Conservation (phyloP, 2,113 vertebrate genomes). For the Pogona vitticeps region DNA sequence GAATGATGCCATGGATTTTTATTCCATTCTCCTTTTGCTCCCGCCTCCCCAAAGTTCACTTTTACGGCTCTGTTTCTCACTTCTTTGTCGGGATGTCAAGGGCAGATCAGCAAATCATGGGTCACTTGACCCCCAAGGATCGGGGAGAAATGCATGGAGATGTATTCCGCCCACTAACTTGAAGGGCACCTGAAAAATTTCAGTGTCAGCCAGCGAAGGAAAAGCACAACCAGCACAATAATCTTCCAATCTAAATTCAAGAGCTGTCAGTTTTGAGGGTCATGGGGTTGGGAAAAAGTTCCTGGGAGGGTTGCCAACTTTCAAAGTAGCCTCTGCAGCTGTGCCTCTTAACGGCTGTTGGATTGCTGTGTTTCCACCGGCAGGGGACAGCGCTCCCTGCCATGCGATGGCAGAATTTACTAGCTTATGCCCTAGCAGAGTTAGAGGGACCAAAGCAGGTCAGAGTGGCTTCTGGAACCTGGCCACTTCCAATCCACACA, state of each 20-base stretch:
- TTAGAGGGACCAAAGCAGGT: not conserved
- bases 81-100: constrained; percentile 45
- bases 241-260: not conserved
- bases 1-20: constrained; percentile 33
- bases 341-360: not conserved
- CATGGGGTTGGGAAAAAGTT: not conserved
- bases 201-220: constrained; percentile 1
- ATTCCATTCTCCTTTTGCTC: not conserved
- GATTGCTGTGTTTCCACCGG: not conserved
- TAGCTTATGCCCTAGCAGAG: not conserved
- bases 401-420: not conserved
- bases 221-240: not conserved
- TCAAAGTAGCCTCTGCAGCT: not conserved
- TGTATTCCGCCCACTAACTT: constrained; percentile 24
- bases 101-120: constrained; percentile 3
- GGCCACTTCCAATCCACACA: not conserved
- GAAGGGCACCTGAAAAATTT: constrained; percentile 22
- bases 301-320: not conserved
- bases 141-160: constrained; percentile 33
- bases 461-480: not conserved
- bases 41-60: too few species aligned
- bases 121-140: constrained; percentile 12
- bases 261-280: too few species aligned
- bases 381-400: not conserved
- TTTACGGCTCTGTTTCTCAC: constrained; percentile 11